phyloP scores from a whole-genome alignment of 2,797 vertebrate species.

The Neostethus bicornis region DNA sequence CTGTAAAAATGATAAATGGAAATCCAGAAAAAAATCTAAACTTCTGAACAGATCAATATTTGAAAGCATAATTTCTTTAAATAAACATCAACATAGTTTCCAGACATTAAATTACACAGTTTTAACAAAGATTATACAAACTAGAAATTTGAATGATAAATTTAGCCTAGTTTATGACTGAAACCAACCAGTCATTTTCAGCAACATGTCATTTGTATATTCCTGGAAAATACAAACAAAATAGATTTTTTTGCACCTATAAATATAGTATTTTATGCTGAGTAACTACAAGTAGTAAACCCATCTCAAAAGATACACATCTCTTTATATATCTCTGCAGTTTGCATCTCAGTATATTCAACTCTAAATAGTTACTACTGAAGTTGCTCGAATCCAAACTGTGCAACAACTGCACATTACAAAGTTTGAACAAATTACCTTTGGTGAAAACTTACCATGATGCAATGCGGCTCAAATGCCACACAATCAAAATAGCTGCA shows the following conservation, averaged over 20 bases:
- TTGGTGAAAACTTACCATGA: conserved; percentile 53
- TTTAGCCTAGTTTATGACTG: conserved; percentile 3
- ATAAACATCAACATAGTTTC: neutral
- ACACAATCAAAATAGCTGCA: conserved; percentile 38
- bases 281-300: no score
- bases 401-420: conserved; percentile 2
- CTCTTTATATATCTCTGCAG: no score
- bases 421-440: conserved; percentile 23
- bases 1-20: neutral
- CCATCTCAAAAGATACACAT: no score
- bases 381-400: no score
- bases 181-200: neutral
- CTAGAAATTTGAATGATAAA: neutral
- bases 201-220: conserved; percentile 6
- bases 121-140: neutral
- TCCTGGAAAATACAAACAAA: conserved; percentile 11
- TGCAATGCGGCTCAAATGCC: conserved; percentile 41
- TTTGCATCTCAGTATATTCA: no score
- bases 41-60: neutral
- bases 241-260: neutral
- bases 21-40: neutral
- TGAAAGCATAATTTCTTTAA: neutral
- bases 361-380: neutral
- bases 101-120: no score
- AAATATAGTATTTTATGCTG: neutral